Conservation (phyloP, 2,113 vertebrate genomes). For the Eclectus roratus region DNA sequence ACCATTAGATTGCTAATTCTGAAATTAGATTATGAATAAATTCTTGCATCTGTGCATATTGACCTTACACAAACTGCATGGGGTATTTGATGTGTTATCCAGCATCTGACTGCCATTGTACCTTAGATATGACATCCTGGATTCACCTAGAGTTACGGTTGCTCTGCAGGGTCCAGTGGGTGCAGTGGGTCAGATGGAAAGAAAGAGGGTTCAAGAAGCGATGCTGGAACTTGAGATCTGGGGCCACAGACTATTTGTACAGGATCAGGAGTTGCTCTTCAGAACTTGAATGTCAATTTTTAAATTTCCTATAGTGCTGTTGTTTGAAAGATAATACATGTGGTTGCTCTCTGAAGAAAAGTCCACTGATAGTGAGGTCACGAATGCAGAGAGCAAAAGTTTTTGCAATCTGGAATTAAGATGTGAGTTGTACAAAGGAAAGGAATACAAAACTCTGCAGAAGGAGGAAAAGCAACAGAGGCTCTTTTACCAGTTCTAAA, state of each 20-base stretch:
- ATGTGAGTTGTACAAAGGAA: neutral
- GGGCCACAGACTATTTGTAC: neutral
- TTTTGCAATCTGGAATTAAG: neutral
- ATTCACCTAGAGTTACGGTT: neutral
- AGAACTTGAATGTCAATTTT: neutral
- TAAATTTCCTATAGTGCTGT: neutral
- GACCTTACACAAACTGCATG: neutral
- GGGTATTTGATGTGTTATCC: neutral
- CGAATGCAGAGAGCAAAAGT: neutral
- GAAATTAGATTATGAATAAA: neutral
- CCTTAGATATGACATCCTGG: neutral
- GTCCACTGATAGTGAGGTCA: neutral
- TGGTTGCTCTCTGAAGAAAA: neutral
- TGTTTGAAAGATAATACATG: neutral
- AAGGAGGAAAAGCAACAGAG: neutral
- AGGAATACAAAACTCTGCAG: neutral
- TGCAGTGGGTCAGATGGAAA: neutral
- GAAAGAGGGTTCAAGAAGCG: neutral
- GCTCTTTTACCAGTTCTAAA: neutral
- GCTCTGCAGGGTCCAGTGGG: neutral
- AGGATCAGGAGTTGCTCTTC: neutral
- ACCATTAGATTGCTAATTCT: neutral
- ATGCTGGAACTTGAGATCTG: neutral
- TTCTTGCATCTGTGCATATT: neutral
- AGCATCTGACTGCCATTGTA: neutral